Evolutionary conservation across 2,888 invertebrate species (phyloP), one percentile per base, ranked within the genome.

Genomic region (Drosophila nigricruria): DNA sequence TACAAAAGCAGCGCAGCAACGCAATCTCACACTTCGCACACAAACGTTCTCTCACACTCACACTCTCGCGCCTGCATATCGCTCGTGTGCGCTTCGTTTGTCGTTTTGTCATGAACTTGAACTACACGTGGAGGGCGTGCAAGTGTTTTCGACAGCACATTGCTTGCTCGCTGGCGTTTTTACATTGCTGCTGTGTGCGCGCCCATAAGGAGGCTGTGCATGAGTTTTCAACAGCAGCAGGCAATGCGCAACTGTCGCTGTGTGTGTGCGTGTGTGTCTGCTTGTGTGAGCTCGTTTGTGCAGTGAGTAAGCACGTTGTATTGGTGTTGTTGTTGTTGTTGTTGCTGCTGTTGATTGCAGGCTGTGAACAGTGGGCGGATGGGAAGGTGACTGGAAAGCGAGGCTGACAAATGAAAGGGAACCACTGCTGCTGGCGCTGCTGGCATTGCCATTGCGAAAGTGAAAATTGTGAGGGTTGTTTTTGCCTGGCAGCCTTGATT

Each of bases 111-210:
- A 85, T 92, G 92, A 92, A 92, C 92, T 92, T 92, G 92, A 92
- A 92, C 92, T 91, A 91, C 92, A 92, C 92, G 92, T 93, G 92
- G 93, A 90, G 92, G 92, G 84, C 83, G 86, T 90, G 90, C 90
- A 89, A 70, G 70, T 57, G 73, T 82, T 92, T 90, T 88, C 82
- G 56, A 90, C 91, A 68, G 57, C 79, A 52, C 76, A 79, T 60
- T 67, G 77, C 71, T 43, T 45, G 62, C n/a, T 65, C 42, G 23
- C 32, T 57, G 62, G 32, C 56, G 36, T 27, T 53, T 30, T 60
- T 60, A 38, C 57, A 63, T 70, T 42, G 20, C 49, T 9, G 30
- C 10, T 5, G 20, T 42, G 3, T 58, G 36, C 36, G 27, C 36
- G 18, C 8, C 64, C 73, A 43, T 81, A 84, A 78, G 72, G 91